Evolutionary conservation across 2,888 invertebrate genomes (phyloP).

Genomic region (Epiperipatus broadwayi): DNA sequence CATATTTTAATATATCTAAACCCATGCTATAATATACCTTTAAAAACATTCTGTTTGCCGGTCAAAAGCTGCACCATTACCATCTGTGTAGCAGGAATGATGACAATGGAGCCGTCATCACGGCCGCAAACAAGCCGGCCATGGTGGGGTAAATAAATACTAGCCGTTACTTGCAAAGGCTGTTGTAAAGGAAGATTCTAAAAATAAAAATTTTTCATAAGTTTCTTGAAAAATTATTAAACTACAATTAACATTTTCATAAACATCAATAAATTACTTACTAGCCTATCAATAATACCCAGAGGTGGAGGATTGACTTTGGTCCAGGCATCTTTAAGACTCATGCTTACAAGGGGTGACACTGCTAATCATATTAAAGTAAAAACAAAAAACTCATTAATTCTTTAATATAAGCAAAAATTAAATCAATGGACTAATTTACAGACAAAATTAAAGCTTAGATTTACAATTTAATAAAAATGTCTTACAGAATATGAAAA

Average conservation of each 20-base stretch:
- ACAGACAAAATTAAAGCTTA: too few species aligned
- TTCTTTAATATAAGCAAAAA: too few species aligned
- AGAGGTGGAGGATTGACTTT: slow-evolving; percentile 68
- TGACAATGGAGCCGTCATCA: slow-evolving; percentile 85
- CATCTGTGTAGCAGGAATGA: slow-evolving; percentile 84
- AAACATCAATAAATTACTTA: slow-evolving; percentile 24
- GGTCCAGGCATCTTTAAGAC: slow-evolving; percentile 62
- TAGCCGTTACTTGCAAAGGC: slow-evolving; percentile 59
- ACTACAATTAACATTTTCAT: not conserved
- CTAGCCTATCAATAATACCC: slow-evolving; percentile 73
- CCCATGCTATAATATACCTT: not conserved
- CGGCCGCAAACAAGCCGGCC: slow-evolving; percentile 83
- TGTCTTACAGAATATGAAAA: too few species aligned
- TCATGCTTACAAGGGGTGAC: too few species aligned
- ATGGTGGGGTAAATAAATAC: slow-evolving; percentile 79
- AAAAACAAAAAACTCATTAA: too few species aligned
- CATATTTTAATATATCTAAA: not conserved
- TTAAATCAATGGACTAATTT: too few species aligned
- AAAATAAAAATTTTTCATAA: too few species aligned
- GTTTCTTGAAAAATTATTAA: not conserved
- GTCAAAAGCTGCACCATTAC: slow-evolving; percentile 78
- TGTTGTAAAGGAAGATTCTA: slow-evolving; percentile 8
- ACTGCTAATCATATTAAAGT: too few species aligned
- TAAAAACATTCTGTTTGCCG: too few species aligned
- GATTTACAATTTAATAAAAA: too few species aligned